phyloP scores from a whole-genome alignment of 2,888 invertebrate species.

The Crossocerus cetratus region DNA sequence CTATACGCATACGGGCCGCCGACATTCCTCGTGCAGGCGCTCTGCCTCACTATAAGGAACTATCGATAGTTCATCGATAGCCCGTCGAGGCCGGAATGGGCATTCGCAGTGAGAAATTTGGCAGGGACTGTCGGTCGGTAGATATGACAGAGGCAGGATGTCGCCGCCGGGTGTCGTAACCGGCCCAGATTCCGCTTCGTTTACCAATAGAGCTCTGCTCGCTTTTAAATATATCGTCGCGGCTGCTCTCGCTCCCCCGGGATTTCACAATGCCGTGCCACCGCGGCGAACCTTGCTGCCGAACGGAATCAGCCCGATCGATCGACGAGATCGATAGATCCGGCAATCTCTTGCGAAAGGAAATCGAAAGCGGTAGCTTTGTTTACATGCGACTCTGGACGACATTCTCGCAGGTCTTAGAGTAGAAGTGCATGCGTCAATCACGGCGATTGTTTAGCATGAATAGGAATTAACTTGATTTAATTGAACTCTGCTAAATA shows the following conservation, averaged over 20 bases:
- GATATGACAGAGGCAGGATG: too few species aligned
- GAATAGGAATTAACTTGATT: too few species aligned
- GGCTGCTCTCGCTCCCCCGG: conserved; percentile 45
- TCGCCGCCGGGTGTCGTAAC: conserved; percentile 64
- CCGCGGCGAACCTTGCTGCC: too few species aligned
- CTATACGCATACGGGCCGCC: too few species aligned
- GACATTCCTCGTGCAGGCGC: too few species aligned
- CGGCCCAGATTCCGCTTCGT: conserved; percentile 68
- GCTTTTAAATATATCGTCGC: conserved; percentile 61
- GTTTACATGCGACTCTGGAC: conserved; percentile 21
- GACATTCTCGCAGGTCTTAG: conserved; percentile 17
- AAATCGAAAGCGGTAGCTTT: conserved; percentile 32
- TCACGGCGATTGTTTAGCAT: too few species aligned
- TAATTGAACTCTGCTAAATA: too few species aligned
- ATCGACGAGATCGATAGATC: conserved; percentile 21
- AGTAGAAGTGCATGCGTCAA: too few species aligned
- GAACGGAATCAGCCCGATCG: background rate
- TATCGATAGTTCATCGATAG: too few species aligned
- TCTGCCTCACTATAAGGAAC: too few species aligned
- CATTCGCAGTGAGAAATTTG: conserved; percentile 35
- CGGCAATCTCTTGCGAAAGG: conserved; percentile 26
- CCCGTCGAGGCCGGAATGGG: background rate
- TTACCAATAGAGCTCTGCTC: conserved; percentile 64
- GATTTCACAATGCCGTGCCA: conserved; percentile 43
- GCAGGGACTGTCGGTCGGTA: conserved; percentile 19